Base-by-base conservation (phyloP, 2,888 invertebrate species). In the Abrostola tripartita region DNA sequence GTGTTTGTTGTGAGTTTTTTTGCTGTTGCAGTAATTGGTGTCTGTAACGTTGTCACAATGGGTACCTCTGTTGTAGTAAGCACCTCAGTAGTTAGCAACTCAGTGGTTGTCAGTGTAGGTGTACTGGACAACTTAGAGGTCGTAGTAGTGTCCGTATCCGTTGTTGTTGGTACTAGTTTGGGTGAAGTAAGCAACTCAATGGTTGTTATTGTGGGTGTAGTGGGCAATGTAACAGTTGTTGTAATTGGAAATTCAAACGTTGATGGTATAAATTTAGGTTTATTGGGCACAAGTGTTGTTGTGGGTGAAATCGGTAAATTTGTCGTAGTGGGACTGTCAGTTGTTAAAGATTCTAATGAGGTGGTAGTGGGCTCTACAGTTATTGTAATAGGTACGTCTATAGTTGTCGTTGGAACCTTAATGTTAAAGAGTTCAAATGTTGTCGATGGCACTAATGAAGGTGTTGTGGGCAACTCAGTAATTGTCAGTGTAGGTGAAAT, bases 401-500 rank as follows among this genome's bases (percentile, higher is more conserved):
- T 6, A 12, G 57, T 61, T 6, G 37, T 44, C 24, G 42, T 12
- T 24, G 24, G 24, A 24, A 37, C 37, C n/a, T 6, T 36, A 9
- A 12, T n/a, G 55, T 47, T 55, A 50, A 36, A 24, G 1, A 44
- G 10, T n/a, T 24, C 57, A 9, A 37, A 10, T 41, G 61, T 61
- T 35, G 65, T 65, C 24, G 52, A 37, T 5, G 50, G 50, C 7
- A 14, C 37, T 5, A 55, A 35, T 37, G 61, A 9, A 6, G 41
- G 53, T 9, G 24, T 24, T 2, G 42, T 60, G 37, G 49, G 60
- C 6, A 52, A 50, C 37, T 52, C 64, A 11, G 59, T 70, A 49
- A 68, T 24, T n/a, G n/a, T n/a, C n/a, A n/a, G n/a, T n/a, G n/a
- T n/a, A n/a, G n/a, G n/a, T n/a, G n/a, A n/a, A n/a, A n/a, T n/a